Percentiles rank a stretch among this genome's conserved stretches.
Conservation (phyloP, 2,797 vertebrate species). For the Varecia variegata region DNA sequence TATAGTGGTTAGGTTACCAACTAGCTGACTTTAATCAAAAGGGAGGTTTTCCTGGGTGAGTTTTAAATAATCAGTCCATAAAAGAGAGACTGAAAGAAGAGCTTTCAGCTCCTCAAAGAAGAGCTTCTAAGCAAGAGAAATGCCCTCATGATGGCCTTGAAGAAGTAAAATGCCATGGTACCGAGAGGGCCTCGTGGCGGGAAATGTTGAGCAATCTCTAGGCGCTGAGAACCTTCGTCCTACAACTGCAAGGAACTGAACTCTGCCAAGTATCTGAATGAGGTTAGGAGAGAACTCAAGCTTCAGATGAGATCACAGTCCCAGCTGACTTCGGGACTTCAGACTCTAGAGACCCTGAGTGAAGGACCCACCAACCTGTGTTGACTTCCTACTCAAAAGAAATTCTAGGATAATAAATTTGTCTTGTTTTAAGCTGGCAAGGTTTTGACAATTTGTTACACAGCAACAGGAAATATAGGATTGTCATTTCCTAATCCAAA, state of each 20-base stretch:
- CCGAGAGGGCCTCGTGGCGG: accelerated
- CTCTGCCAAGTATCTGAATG: background rate
- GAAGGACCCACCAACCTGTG: background rate
- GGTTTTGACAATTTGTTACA: background rate
- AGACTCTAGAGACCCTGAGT: background rate
- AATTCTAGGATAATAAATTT: background rate
- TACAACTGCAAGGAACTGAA: background rate
- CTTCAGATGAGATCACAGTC: too few relatives aligned
- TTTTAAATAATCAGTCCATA: background rate
- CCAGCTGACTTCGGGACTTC: too few relatives aligned
- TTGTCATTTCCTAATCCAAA: background rate
- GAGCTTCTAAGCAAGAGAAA: background rate
- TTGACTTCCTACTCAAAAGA: background rate
- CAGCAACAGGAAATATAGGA: background rate
- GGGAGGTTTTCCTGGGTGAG: background rate
- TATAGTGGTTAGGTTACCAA: background rate
- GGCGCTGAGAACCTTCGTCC: background rate
- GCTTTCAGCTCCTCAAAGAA: background rate
- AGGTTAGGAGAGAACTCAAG: too few relatives aligned
- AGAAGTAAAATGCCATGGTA: background rate
- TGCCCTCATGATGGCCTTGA: background rate
- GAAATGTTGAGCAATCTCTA: background rate
- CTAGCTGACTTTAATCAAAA: background rate
- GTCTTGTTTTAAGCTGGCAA: background rate
- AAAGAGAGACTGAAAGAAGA: background rate